Conservation (phyloP, 2,113 vertebrate species). For the Callithrix jacchus region DNA sequence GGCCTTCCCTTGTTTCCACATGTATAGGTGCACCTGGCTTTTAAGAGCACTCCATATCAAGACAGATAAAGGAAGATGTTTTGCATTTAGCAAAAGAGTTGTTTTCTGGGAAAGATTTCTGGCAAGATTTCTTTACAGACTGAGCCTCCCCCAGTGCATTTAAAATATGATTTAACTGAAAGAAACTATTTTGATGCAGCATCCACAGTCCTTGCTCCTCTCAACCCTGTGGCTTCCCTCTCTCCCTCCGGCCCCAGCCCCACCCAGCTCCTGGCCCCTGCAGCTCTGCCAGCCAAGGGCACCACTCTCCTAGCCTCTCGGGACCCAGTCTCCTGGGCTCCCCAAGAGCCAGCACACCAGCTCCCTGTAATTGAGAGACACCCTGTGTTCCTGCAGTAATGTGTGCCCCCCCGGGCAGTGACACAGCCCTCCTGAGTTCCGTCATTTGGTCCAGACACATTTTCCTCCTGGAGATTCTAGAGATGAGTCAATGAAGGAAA, state of each 20-base stretch:
- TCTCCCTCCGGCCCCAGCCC: not conserved
- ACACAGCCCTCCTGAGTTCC: not conserved
- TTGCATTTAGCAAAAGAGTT: not conserved
- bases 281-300: not conserved
- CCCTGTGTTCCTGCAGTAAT: not conserved
- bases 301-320: not conserved
- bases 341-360: not conserved
- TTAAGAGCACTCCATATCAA: not conserved
- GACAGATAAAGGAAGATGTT: not conserved
- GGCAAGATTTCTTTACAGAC: not conserved
- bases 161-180: not conserved
- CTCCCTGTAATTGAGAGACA: fast-evolving
- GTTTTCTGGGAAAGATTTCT: not conserved
- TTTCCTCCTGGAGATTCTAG: not conserved
- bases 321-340: not conserved
- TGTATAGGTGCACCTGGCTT: not conserved
- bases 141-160: not conserved
- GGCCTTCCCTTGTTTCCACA: not conserved
- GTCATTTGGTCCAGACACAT: not conserved
- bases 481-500: not conserved
- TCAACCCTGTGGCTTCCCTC: not conserved
- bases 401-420: fast-evolving
- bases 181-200: not conserved
- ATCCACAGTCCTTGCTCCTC: not conserved
- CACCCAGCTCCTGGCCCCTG: no score